phyloP scores from a whole-genome alignment of 2,888 invertebrate genomes.

The Norana najaformis region DNA sequence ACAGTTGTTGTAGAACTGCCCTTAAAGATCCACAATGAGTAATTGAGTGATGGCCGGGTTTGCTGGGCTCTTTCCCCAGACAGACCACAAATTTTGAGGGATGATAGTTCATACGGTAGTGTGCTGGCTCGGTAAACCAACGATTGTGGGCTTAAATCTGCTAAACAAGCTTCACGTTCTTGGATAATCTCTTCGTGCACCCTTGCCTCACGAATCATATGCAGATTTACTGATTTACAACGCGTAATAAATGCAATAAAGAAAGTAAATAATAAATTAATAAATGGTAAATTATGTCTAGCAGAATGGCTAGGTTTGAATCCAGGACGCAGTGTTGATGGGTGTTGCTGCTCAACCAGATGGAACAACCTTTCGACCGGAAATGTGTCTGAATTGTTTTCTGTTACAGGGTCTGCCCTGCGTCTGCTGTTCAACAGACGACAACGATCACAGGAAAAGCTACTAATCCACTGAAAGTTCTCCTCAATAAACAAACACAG shows the following conservation, averaged over 20 bases:
- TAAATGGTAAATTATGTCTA: background rate
- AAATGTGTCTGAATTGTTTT: background rate
- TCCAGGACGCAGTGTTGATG: background rate
- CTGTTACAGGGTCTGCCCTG: constrained; percentile 1
- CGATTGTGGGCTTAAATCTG: no score
- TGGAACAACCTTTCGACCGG: background rate
- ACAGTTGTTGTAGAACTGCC: no score
- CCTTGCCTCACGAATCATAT: no score
- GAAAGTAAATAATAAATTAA: background rate
- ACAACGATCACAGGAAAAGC: background rate
- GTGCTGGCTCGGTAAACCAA: no score
- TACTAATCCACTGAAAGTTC: background rate
- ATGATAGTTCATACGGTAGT: no score
- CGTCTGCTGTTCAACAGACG: background rate
- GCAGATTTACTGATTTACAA: no score
- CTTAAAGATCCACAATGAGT: no score
- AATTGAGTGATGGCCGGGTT: no score
- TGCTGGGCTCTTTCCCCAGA: no score
- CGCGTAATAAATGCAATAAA: background rate
- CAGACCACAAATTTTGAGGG: no score
- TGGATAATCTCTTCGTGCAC: background rate
- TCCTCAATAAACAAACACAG: background rate
- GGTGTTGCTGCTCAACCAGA: background rate
- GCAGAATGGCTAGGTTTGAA: background rate
- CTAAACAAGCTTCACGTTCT: no score